A percentile compares a stretch with the other conserved stretches of the same genome.
Conservation (phyloP, 2,797 vertebrate species). For the Perdix hodgsoniae region DNA sequence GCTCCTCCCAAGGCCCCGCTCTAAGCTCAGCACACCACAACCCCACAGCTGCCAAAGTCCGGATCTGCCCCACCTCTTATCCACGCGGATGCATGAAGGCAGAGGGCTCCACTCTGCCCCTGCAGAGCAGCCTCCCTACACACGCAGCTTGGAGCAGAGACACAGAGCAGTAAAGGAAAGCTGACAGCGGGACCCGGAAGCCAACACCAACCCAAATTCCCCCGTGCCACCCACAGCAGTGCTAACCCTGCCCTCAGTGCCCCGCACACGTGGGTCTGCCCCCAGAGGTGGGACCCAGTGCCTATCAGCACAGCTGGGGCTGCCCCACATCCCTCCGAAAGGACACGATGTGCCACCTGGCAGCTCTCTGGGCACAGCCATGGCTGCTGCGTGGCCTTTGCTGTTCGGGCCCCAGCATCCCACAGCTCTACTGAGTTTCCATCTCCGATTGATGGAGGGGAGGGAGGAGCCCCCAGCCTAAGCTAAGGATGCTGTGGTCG, state of each 20-base stretch:
- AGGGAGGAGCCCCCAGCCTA: neutral
- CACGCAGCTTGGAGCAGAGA: accelerated
- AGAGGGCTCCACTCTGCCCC: neutral
- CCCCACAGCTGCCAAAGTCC: slow-evolving; percentile 30
- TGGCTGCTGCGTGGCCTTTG: accelerated
- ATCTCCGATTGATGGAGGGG: neutral
- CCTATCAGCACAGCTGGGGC: neutral
- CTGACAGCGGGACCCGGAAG: neutral
- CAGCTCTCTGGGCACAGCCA: neutral
- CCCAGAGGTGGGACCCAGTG: neutral
- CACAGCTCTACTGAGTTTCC: neutral
- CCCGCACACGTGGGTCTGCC: neutral
- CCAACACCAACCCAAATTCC: neutral
- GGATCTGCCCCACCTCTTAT: slow-evolving; percentile 16
- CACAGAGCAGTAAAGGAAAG: neutral
- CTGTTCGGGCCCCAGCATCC: neutral
- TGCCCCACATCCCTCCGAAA: neutral
- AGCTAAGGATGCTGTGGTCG: neutral
- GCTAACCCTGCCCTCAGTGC: neutral
- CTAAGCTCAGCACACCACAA: neutral
- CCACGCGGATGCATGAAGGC: neutral
- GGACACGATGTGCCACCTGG: neutral
- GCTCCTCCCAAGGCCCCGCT: accelerated
- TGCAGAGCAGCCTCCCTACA: too few species aligned
- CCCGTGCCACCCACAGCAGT: neutral